These are phyloP conservation scores for Apis dorsata DNA, from an alignment of 1,140 invertebrate species.

Conservation along the genomic window DNA sequence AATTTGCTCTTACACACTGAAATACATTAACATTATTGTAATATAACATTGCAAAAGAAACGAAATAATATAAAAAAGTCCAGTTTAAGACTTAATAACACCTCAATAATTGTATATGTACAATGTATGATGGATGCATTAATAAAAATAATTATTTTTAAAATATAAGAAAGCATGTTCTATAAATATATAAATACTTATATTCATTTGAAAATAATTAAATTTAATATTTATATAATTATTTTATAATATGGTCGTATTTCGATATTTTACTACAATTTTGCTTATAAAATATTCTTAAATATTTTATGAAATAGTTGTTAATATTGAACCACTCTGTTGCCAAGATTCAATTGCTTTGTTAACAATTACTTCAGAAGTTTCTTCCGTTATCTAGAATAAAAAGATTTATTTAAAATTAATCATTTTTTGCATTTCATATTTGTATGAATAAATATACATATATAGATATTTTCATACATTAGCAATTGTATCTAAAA, in stretches of 20 bases:
- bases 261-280: not conserved
- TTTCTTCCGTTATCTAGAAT: slow-evolving; percentile 87
- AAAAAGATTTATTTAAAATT: slow-evolving; percentile 30
- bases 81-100: slow-evolving; percentile 70
- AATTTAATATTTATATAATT: not conserved
- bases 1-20: slow-evolving; percentile 60
- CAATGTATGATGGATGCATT: slow-evolving; percentile 76
- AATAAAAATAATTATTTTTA: slow-evolving; percentile 80
- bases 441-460: slow-evolving; percentile 9
- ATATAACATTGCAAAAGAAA: slow-evolving; percentile 61
- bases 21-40: slow-evolving; percentile 65
- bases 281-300: not conserved
- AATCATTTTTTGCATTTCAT: not conserved
- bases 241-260: not conserved
- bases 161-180: slow-evolving; percentile 65
- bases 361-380: slow-evolving; percentile 87
- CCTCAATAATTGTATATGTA: slow-evolving; percentile 74
- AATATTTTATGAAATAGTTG: slow-evolving; percentile 55
- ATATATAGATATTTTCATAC: slow-evolving; percentile 76
- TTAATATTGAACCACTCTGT: slow-evolving; percentile 79
- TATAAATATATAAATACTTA: slow-evolving; percentile 14
- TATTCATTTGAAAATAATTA: not conserved
- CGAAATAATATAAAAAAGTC: slow-evolving; percentile 64
- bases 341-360: slow-evolving; percentile 90
- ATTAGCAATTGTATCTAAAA: slow-evolving; percentile 84